phyloP scores from a whole-genome alignment of 2,113 vertebrate genomes.

The Thunnus maccoyii region DNA sequence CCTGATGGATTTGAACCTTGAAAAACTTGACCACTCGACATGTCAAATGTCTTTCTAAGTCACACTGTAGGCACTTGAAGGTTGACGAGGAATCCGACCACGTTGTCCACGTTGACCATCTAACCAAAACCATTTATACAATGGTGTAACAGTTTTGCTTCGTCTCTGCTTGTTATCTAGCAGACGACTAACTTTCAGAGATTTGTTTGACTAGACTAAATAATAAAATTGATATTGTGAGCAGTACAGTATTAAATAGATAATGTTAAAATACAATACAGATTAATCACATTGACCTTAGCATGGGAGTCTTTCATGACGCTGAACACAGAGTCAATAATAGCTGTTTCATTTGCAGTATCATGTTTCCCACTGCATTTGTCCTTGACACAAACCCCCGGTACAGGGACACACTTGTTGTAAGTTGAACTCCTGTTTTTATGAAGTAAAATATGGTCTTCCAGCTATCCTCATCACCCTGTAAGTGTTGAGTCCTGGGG shows the following conservation, averaged over 20 bases:
- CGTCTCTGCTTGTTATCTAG: not conserved
- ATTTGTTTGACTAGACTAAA: not conserved
- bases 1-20: not conserved
- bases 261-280: not conserved
- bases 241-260: not conserved
- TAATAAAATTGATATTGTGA: not conserved
- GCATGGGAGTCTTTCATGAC: not conserved
- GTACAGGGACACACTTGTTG: not conserved
- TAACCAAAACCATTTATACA: not conserved
- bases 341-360: not conserved
- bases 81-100: not conserved
- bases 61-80: conserved; percentile 44
- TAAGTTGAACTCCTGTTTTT: conserved; percentile 1
- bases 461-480: conserved; percentile 85
- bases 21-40: conserved; percentile 5
- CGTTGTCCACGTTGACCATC: not conserved
- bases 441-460: conserved; percentile 84
- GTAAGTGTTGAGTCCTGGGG: conserved; percentile 93
- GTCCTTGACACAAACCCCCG: not conserved
- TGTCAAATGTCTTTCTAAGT: not conserved
- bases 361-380: not conserved
- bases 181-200: not conserved
- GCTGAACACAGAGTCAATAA: conserved; percentile 2
- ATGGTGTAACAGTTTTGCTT: not conserved
- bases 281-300: not conserved